Percentiles rank a stretch among this genome's conserved stretches.
These are phyloP conservation scores for Choristoneura rosaceana DNA, from an alignment of 2,888 invertebrate genomes.

Conservation along the genomic window DNA sequence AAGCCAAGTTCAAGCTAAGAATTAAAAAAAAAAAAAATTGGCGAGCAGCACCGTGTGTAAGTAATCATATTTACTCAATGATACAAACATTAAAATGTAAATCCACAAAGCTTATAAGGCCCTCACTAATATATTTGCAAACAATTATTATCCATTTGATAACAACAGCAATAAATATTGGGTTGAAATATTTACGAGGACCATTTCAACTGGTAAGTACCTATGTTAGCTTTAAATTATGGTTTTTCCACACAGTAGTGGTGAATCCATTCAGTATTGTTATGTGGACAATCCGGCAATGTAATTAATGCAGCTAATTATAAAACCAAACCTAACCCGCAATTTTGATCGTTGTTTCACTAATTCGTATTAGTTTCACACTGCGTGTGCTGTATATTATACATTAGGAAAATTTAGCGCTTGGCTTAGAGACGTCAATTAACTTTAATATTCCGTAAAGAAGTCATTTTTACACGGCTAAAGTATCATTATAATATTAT, in stretches of 20 bases:
- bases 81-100: too few relatives aligned
- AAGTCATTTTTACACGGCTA: too few relatives aligned
- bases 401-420: too few relatives aligned
- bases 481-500: too few relatives aligned
- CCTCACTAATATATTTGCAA: background rate
- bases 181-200: conserved; percentile 11
- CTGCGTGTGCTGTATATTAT: background rate
- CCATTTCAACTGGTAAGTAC: conserved; percentile 16
- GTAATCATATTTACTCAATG: background rate
- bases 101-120: background rate
- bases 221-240: conserved; percentile 31
- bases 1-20: too few relatives aligned
- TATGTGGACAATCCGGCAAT: conserved; percentile 21
- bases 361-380: conserved; percentile 5
- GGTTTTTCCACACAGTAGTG: conserved; percentile 30
- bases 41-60: too few relatives aligned
- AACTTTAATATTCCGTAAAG: background rate
- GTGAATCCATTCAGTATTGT: conserved; percentile 36
- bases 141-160: conserved; percentile 17
- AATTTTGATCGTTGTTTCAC: conserved; percentile 18
- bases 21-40: too few relatives aligned
- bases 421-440: background rate
- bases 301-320: conserved; percentile 40
- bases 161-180: conserved; percentile 12
- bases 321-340: conserved; percentile 36